Evolutionary conservation across 2,888 invertebrate genomes (phyloP), one percentile per base, ranked within the genome.

Genomic region (Argyresthia albistria): DNA sequence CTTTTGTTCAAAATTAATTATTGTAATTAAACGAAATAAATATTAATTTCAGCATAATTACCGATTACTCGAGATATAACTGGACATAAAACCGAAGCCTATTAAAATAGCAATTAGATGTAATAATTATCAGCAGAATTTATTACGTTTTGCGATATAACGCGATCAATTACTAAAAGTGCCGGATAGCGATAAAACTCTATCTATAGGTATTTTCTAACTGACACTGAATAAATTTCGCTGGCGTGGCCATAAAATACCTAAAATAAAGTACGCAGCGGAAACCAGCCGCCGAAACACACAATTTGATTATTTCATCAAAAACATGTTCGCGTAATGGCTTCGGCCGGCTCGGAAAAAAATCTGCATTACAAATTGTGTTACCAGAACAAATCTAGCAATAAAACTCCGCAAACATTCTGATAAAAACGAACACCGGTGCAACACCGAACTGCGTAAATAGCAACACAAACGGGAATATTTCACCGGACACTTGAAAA

Each of bases 361-460:
- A 25, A 25, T 25, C 54, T 55, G 56, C 61, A 60, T 60, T 59
- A 54, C 58, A 25, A 62, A 60, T 62, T 60, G 59, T 67, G 65
- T 64, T 73, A 74, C 73, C 73, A 72, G 66, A 73, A 73, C 72
- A 60, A 73, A 71, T 68, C 54, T 46, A 37, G 51, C 48, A 53
- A 55, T 57, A 59, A 56, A 58, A 59, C 50, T 45, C 16, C 12
- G 42, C 39, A 43, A 47, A 48, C 53, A 53, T 49, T 49, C 49
- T 47, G 16, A 39, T 36, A 46, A 46, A 56, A 52, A 60, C 57
- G 59, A 56, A 57, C 55, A 58, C 54, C 43, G 53, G 25, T 25
- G 2, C 25, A 25, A 25, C 25, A 25, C 25, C 2, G 6, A 54
- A 6, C 9, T 25, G 25, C n/a, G 11, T 25, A 50, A 50, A 42